Conservation (phyloP, 2,797 vertebrate genomes). For the Sebastes cheni region DNA sequence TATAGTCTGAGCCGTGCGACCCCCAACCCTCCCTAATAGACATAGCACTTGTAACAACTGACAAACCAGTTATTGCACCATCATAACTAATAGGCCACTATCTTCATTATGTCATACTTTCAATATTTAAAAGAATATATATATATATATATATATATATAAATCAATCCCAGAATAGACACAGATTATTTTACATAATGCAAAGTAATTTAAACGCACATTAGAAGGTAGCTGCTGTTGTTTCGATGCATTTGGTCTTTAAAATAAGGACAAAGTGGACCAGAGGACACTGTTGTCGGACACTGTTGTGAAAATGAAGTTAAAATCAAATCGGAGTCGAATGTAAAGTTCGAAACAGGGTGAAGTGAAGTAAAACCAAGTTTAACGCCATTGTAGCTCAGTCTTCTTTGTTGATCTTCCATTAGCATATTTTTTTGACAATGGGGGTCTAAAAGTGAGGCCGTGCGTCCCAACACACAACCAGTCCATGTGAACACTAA, state of each 20-base stretch:
- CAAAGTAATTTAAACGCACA: background rate
- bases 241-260: background rate
- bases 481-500: constrained; percentile 19
- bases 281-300: background rate
- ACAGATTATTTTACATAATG: background rate
- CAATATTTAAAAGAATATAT: background rate
- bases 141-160: background rate
- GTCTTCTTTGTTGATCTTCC: constrained; percentile 92
- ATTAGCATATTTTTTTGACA: constrained; percentile 93
- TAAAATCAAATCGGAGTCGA: background rate
- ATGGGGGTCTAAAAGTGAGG: constrained; percentile 70
- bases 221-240: background rate
- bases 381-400: constrained; percentile 89
- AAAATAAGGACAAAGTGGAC: background rate
- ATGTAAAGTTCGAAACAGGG: background rate
- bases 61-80: constrained; percentile 18
- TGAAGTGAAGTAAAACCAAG: constrained; percentile 60
- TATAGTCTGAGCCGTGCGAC: background rate
- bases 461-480: constrained; percentile 7
- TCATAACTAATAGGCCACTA: background rate
- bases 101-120: background rate
- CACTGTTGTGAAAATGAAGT: background rate
- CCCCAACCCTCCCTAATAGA: background rate
- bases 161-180: background rate
- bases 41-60: constrained; percentile 10